A percentile compares a stretch with the other conserved stretches of the same genome.
These are phyloP conservation scores for Pseudococcus jackbeardsleyi DNA, from an alignment of 2,888 invertebrate species.

Conservation along the genomic window DNA sequence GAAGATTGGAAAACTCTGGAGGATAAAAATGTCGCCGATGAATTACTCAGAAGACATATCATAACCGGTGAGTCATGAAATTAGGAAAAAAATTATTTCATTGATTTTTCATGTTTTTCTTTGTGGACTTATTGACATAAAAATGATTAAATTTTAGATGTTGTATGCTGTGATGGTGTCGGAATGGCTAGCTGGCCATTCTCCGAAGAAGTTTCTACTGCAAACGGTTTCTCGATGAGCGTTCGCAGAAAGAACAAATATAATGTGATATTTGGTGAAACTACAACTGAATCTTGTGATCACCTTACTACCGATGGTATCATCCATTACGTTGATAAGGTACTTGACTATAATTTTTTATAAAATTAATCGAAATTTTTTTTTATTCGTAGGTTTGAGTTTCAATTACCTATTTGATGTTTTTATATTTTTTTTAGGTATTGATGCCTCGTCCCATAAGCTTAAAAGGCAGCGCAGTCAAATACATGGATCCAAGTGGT, in stretches of 20 bases:
- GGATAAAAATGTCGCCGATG: constrained; percentile 72
- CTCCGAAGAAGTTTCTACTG: constrained; percentile 69
- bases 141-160: constrained; percentile 67
- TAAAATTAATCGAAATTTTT: neutral
- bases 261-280: constrained; percentile 69
- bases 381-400: no score
- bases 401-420: neutral
- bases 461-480: constrained; percentile 67
- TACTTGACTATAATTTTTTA: constrained; percentile 66
- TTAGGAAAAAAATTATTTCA: neutral
- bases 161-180: constrained; percentile 71
- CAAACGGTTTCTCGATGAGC: constrained; percentile 69
- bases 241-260: constrained; percentile 69
- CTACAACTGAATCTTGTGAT: constrained; percentile 70
- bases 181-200: constrained; percentile 69
- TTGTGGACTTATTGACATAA: neutral
- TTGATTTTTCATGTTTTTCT: neutral
- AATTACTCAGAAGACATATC: constrained; percentile 73
- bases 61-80: constrained; percentile 71
- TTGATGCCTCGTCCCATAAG: constrained; percentile 66
- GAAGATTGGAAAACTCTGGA: constrained; percentile 71
- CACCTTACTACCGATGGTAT: constrained; percentile 70
- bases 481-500: constrained; percentile 66
- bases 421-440: constrained; percentile 66
- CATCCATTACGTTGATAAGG: constrained; percentile 69